Evolutionary conservation across 1,140 invertebrate species (phyloP).

Genomic region (Stenopsyche tienmushanensis): DNA sequence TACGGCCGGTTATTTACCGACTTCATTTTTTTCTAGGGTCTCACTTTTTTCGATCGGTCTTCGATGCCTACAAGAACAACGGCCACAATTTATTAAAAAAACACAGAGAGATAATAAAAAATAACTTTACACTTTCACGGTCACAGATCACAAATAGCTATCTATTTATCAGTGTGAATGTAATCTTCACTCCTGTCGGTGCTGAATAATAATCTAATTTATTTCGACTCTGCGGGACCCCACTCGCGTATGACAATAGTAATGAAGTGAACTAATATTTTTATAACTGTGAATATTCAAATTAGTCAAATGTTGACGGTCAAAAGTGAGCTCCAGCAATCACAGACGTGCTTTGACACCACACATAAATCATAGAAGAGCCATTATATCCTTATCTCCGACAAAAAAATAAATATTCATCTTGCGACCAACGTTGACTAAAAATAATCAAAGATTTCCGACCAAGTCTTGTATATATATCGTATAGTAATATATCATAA

Average conservation of each 20-base stretch:
- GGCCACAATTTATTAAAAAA: background rate
- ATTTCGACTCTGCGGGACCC: background rate
- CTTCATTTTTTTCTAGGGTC: background rate
- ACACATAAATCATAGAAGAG: too few relatives aligned
- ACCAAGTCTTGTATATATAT: background rate
- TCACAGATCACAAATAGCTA: too few relatives aligned
- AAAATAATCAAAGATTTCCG: too few relatives aligned
- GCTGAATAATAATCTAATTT: background rate
- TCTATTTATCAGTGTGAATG: background rate
- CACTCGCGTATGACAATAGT: too few relatives aligned
- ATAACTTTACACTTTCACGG: constrained; percentile 5
- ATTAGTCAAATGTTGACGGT: background rate
- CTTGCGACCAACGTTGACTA: too few relatives aligned
- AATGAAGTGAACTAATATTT: too few relatives aligned
- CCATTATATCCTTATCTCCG: background rate
- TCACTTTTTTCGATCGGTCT: background rate
- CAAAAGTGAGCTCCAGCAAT: too few relatives aligned
- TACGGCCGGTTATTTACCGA: constrained; percentile 4
- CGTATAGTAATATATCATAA: background rate
- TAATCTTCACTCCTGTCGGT: background rate
- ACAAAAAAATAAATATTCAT: too few relatives aligned
- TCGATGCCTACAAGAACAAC: background rate
- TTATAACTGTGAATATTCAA: background rate
- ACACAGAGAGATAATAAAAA: background rate
- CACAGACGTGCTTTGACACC: background rate